Percentiles rank a stretch among this genome's conserved stretches.
phyloP scores from a whole-genome alignment of 2,113 vertebrate genomes.

The Poeciliopsis occidentalis region DNA sequence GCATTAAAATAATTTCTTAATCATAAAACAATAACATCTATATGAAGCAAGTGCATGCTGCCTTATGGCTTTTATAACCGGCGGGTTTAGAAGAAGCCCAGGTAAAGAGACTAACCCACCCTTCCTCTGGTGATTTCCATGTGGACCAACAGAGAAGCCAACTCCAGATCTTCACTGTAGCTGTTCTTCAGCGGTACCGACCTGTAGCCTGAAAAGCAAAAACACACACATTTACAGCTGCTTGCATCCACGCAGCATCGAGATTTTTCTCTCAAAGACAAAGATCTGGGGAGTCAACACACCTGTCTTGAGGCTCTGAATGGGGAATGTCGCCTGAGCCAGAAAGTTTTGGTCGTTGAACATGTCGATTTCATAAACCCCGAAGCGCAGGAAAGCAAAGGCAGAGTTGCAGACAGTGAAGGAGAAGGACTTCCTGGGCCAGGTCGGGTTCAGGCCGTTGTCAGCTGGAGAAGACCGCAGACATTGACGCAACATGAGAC shows the following conservation, averaged over 20 bases:
- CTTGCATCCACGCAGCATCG: background rate
- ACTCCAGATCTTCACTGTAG: slow-evolving; percentile 94
- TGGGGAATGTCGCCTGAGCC: slow-evolving; percentile 94
- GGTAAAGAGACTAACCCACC: slow-evolving; percentile 72
- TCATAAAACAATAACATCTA: background rate
- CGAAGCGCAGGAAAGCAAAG: slow-evolving; percentile 95
- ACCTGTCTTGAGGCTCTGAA: slow-evolving; percentile 95
- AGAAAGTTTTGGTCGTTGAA: slow-evolving; percentile 98
- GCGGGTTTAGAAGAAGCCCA: no score
- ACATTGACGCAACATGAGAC: background rate
- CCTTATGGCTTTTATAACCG: background rate
- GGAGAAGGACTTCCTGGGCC: slow-evolving; percentile 89
- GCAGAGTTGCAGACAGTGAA: slow-evolving; percentile 92
- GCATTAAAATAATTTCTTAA: background rate
- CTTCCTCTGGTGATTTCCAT: slow-evolving; percentile 87
- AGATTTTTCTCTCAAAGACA: background rate
- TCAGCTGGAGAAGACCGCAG: slow-evolving; percentile 82
- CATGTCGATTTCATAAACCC: slow-evolving; percentile 98
- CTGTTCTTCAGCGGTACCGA: slow-evolving; percentile 97
- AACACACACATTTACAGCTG: no score
- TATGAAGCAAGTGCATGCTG: background rate
- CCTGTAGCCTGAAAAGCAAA: slow-evolving; percentile 85
- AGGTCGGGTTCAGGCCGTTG: slow-evolving; percentile 95
- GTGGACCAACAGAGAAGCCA: slow-evolving; percentile 93
- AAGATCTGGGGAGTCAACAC: slow-evolving; percentile 1